These are phyloP conservation scores for Mimumesa dahlbomi DNA, from an alignment of 2,888 invertebrate species.

Conservation along the genomic window DNA sequence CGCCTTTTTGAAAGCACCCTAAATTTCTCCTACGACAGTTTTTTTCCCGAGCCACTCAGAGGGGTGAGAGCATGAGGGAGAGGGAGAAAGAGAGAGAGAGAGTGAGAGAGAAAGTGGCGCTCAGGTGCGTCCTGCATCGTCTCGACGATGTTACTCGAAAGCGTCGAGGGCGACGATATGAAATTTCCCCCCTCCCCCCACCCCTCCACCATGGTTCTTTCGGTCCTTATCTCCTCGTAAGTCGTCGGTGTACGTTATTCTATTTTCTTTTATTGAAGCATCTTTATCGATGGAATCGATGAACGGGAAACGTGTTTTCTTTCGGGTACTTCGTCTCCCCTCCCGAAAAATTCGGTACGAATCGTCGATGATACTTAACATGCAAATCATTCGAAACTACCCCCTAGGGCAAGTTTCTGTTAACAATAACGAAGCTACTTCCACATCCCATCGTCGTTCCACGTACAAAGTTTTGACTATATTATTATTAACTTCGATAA, in stretches of 20 bases:
- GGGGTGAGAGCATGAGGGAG: slow-evolving; percentile 27
- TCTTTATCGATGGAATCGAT: slow-evolving; percentile 31
- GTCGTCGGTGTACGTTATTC: slow-evolving; percentile 24
- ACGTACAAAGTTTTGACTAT: slow-evolving; percentile 30
- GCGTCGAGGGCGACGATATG: slow-evolving; percentile 61
- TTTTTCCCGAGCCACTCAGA: slow-evolving; percentile 50
- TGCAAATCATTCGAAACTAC: slow-evolving; percentile 41
- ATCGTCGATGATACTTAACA: too few relatives aligned
- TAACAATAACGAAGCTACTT: slow-evolving; percentile 12
- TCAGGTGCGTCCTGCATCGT: slow-evolving; percentile 61
- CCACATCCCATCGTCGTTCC: slow-evolving; percentile 22
- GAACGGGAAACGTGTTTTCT: neutral
- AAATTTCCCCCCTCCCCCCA: slow-evolving; percentile 67
- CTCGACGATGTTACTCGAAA: slow-evolving; percentile 52
- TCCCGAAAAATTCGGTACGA: too few relatives aligned
- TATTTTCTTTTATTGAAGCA: slow-evolving; percentile 6
- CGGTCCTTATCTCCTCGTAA: slow-evolving; percentile 40
- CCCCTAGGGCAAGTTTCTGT: neutral
- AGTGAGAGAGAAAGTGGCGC: slow-evolving; percentile 45
- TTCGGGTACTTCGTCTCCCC: neutral
- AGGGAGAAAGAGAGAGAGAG: slow-evolving; percentile 36
- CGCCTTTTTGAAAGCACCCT: slow-evolving; percentile 63
- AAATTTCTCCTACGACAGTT: slow-evolving; percentile 66
- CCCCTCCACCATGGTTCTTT: too few relatives aligned
- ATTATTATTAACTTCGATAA: slow-evolving; percentile 19